Base-by-base conservation (phyloP, 1,140 invertebrate genomes). In the Brachionus rotundiformis region DNA sequence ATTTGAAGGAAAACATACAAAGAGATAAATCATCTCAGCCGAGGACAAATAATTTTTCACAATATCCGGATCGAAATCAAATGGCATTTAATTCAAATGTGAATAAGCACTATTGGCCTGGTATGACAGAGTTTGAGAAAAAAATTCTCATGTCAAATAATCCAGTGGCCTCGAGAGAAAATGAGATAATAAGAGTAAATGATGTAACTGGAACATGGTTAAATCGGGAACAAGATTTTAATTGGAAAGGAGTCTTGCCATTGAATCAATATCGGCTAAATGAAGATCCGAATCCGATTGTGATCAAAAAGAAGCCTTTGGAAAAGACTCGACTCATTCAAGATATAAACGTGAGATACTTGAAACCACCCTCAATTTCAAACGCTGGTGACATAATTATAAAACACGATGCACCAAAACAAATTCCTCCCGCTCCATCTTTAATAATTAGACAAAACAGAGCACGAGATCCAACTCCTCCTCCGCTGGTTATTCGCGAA, bases 401-500 rank as follows among this genome's bases (percentile, higher is more conserved):
- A 1, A 10, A 11, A n/a, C 47, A 79, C 2, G 44, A 59, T 39
- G 29, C 27, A 3, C 19, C 31, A 19, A 2, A 19, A 59, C 47
- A 39, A 59, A 59, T 54, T 11, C 16, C 47, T 54, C 25, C 76
- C 1, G 47, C 76, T 59, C 76, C 76, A 13, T 49, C 76, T 11
- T 11, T 79, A 49, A 41, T 79, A 33, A 59, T 79, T 11, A 33
- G 47, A 79, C 76, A 79, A 39, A 29, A 19, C 27, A 19, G 19
- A 59, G n/a, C 27, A 59, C 29, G 13, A 23, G 27, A 11, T 4
- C 31, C 44, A 39, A 63, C n/a, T 11, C 47, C 47, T 19, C n/a
- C 31, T 36, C 76, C 76, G 4, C 19, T 79, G n/a, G 33, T 79
- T 31, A 23, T 79, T 11, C 19, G 76, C n/a, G 76, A 79, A 59